Base-by-base conservation (phyloP, 2,888 invertebrate species). In the Deilephila elpenor region DNA sequence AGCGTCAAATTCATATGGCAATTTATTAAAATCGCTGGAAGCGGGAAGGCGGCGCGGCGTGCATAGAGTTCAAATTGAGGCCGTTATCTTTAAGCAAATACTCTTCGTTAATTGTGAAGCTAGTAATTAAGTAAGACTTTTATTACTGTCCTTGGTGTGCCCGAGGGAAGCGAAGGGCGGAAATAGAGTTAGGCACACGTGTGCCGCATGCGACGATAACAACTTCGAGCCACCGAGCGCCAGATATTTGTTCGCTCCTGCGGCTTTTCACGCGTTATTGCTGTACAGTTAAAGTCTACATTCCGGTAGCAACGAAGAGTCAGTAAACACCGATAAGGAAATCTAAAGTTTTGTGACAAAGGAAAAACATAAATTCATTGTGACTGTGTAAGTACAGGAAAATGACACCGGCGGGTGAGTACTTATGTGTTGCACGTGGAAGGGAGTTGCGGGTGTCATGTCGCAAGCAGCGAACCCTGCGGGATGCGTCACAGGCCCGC, bases 91-190 rank as follows among this genome's bases (percentile, higher is more conserved):
- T 72, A 77, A 82, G 78, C 78, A 80, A 84, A 84, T 83, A 84
- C 81, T 82, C 77, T 81, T 83, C 77, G 82, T 85, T 89, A 88
- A 89, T 88, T 87, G 86, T 83, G 82, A 83, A 78, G 78, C 78
- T 79, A 82, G 87, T 88, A 88, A 91, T 90, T 89, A 90, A 87
- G 89, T 87, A 85, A 88, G 85, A 87, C 87, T 88, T 89, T 89
- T 90, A 91, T 89, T 86, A 79, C 83, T 86, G 90, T 91, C 91
- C 90, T 91, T 91, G 90, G 87, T 80, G 83, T 84, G 87, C 86
- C 85, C 85, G 82, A 87, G 89, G 85, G 84, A 89, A 88, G 86
- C 86, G 87, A 89, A 89, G 92, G 91, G 91, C 93, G 93, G 93
- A 93, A 91, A 88, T 89, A 88, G 86, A 87, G 84, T 82, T 79